These are phyloP conservation scores for Spondyliosoma cantharus DNA, from an alignment of 2,797 vertebrate species.

Conservation along the genomic window DNA sequence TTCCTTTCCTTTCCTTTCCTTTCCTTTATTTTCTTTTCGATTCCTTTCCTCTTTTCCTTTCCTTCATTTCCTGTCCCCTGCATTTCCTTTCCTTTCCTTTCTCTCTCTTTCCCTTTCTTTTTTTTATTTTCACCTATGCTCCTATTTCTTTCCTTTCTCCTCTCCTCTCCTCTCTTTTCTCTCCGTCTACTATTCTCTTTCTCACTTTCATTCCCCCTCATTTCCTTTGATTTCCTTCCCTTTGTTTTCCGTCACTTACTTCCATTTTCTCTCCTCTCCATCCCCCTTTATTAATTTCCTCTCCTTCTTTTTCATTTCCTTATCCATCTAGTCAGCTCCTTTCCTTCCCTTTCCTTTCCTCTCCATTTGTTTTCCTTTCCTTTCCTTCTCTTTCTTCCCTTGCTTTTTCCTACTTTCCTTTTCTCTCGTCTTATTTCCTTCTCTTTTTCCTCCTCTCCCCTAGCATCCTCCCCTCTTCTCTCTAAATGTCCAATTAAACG, in stretches of 20 bases:
- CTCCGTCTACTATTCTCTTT: neutral
- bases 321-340: neutral
- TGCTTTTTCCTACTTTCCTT: neutral
- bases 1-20: neutral
- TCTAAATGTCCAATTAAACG: neutral
- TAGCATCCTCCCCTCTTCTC: neutral
- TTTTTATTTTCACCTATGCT: no score
- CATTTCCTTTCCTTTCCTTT: neutral
- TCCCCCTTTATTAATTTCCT: neutral
- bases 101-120: neutral
- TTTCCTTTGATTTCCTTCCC: neutral
- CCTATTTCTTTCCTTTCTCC: neutral
- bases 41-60: no score
- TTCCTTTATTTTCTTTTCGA: neutral
- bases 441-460: neutral
- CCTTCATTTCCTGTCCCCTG: neutral
- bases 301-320: neutral
- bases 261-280: neutral
- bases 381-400: neutral
- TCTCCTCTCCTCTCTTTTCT: neutral
- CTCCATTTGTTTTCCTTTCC: neutral
- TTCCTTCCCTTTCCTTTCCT: neutral
- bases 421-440: no score
- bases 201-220: neutral
- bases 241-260: neutral